Evolutionary conservation across 2,113 vertebrate genomes (phyloP).

Genomic region (Ceyx melanurus): DNA sequence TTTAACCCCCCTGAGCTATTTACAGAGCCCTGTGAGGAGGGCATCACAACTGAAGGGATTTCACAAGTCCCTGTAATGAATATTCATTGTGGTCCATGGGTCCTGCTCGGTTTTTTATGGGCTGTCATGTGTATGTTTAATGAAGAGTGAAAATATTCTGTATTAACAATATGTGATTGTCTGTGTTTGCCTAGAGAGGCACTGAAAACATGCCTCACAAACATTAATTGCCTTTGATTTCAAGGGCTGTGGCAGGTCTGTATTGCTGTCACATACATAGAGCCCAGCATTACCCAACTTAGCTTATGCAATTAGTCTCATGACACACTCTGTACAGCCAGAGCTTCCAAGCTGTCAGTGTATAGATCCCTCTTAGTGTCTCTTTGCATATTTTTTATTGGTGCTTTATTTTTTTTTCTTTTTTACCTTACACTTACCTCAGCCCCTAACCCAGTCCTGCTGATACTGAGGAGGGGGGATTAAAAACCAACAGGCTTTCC

Average conservation of each 20-base stretch:
- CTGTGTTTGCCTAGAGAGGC: not conserved
- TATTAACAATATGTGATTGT: not conserved
- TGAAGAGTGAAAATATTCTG: not conserved
- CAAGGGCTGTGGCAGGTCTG: not conserved
- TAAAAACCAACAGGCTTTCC: not conserved
- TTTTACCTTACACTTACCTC: not conserved
- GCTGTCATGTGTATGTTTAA: not conserved
- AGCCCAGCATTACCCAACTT: accelerated
- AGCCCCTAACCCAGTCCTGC: not conserved
- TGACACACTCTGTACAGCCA: not conserved
- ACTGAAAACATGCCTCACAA: not conserved
- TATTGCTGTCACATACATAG: not conserved
- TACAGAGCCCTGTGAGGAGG: not conserved
- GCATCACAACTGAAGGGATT: not conserved
- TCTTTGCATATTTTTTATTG: not conserved
- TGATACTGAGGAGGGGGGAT: not conserved
- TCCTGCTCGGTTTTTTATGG: not conserved
- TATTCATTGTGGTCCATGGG: not conserved
- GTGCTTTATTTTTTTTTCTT: not conserved
- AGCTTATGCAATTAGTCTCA: not conserved
- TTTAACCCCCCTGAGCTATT: conserved; percentile 6
- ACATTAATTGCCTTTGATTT: not conserved
- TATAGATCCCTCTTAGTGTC: not conserved
- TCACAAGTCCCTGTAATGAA: not conserved
- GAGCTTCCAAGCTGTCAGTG: not conserved